A percentile compares a stretch with the other conserved stretches of the same genome.
Evolutionary conservation across 1,140 invertebrate genomes (phyloP).

Genomic region (Laodelphax striatellus): DNA sequence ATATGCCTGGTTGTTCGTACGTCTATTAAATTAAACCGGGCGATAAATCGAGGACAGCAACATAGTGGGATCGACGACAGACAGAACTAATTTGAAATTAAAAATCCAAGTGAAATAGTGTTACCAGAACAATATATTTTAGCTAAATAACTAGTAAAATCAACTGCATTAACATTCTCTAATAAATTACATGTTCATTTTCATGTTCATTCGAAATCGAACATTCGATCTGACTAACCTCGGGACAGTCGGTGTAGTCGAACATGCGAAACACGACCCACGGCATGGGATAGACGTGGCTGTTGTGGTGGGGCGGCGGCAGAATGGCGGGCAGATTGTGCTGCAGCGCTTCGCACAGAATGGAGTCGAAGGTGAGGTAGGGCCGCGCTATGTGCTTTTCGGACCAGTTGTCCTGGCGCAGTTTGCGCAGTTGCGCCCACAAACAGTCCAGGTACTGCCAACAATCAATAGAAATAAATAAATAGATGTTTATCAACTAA

Average conservation of each 20-base stretch:
- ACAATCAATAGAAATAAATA: background rate
- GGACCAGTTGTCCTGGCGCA: constrained; percentile 89
- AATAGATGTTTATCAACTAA: too few species aligned
- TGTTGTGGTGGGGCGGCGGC: constrained; percentile 84
- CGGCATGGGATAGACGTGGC: constrained; percentile 79
- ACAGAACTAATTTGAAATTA: too few species aligned
- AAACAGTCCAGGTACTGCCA: constrained; percentile 83
- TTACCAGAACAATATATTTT: too few species aligned
- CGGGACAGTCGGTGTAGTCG: constrained; percentile 97
- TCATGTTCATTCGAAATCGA: too few species aligned
- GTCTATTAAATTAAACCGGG: too few species aligned
- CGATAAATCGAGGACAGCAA: too few species aligned
- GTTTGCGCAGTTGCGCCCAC: constrained; percentile 89
- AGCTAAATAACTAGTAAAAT: too few species aligned
- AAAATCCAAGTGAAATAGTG: too few species aligned
- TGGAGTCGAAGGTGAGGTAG: constrained; percentile 90
- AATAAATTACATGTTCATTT: too few species aligned
- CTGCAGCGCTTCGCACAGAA: constrained; percentile 88
- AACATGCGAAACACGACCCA: constrained; percentile 90
- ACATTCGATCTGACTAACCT: constrained; percentile 35
- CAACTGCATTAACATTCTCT: too few species aligned
- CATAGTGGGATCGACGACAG: too few species aligned
- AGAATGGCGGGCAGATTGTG: constrained; percentile 85
- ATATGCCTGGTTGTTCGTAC: too few species aligned
- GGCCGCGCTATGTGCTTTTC: constrained; percentile 93